A percentile compares a stretch with the other conserved stretches of the same genome.
These are phyloP conservation scores for Hydrozoanthus gracilis DNA, from an alignment of 92 coral and sea anemone genomes.

Conservation along the genomic window DNA sequence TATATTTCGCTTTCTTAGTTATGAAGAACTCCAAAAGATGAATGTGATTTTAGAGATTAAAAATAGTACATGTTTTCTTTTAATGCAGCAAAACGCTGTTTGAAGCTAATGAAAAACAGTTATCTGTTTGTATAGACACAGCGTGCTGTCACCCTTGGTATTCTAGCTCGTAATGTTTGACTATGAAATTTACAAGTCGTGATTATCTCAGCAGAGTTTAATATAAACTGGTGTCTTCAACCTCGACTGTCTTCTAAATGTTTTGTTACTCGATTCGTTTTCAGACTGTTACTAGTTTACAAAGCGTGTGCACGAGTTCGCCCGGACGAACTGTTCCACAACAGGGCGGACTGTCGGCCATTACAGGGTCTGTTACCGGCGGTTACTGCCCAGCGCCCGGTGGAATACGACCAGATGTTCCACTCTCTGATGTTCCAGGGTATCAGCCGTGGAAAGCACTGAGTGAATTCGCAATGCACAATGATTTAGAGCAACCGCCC, in stretches of 20 bases:
- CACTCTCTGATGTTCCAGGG: conserved; percentile 82
- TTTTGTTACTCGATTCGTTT: conserved; percentile 33
- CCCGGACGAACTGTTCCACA: conserved; percentile 66
- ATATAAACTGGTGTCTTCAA: not conserved
- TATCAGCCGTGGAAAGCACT: conserved; percentile 99
- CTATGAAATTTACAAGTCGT: conserved; percentile 21
- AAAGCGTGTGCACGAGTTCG: conserved; percentile 65
- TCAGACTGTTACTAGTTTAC: conserved; percentile 89
- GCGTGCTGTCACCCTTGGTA: conserved; percentile 43
- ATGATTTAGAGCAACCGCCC: conserved; percentile 94
- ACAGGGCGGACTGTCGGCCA: conserved; percentile 68
- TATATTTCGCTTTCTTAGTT: not conserved
- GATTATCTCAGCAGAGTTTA: conserved; percentile 19
- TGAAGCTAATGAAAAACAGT: conserved; percentile 46
- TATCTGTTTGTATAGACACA: conserved; percentile 39
- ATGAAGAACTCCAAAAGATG: not conserved
- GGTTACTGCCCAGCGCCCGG: conserved; percentile 75
- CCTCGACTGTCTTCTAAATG: not conserved
- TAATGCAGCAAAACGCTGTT: conserved; percentile 55
- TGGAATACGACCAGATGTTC: conserved; percentile 78
- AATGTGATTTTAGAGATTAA: conserved; percentile 45
- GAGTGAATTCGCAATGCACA: conserved; percentile 97
- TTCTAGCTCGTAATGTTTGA: conserved; percentile 10
- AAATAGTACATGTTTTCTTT: conserved; percentile 53
- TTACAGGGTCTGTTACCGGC: conserved; percentile 80